These are phyloP conservation scores for Poeciliopsis occidentalis DNA, from an alignment of 2,113 vertebrate species.

Conservation along the genomic window DNA sequence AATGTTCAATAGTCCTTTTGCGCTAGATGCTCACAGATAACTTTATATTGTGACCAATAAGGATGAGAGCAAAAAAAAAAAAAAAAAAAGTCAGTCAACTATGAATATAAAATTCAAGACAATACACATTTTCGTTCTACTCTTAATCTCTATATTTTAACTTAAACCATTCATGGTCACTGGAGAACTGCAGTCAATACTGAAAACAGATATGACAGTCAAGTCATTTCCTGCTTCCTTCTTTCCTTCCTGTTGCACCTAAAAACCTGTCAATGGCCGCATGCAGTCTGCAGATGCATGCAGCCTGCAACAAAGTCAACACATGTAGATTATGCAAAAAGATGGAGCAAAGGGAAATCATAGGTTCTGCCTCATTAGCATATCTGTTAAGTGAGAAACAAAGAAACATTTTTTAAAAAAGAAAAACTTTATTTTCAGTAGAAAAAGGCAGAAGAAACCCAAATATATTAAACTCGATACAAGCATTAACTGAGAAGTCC, in stretches of 20 bases:
- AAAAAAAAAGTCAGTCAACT: no score
- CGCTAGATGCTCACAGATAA: not conserved
- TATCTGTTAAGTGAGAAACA: not conserved
- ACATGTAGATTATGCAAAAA: not conserved
- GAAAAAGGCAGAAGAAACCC: conserved; percentile 70
- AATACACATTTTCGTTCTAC: not conserved
- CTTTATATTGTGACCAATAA: not conserved
- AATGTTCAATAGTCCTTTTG: not conserved
- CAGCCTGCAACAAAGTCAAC: not conserved
- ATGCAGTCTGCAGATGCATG: not conserved
- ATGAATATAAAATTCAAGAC: not conserved
- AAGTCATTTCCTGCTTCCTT: conserved; percentile 38
- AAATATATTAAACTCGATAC: conserved; percentile 87
- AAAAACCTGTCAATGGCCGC: not conserved
- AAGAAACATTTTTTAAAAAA: conserved; percentile 12
- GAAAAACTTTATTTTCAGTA: conserved; percentile 81
- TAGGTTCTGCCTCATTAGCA: not conserved
- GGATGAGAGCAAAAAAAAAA: not conserved
- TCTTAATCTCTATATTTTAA: not conserved
- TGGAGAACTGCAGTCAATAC: not conserved
- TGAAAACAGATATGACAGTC: conserved; percentile 36
- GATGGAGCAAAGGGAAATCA: not conserved
- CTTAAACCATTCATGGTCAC: not conserved
- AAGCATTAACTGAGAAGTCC: conserved; percentile 77
- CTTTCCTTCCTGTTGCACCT: conserved; percentile 21